Evolutionary conservation across 2,113 vertebrate species (phyloP).

Genomic region (Dicaeum eximium): DNA sequence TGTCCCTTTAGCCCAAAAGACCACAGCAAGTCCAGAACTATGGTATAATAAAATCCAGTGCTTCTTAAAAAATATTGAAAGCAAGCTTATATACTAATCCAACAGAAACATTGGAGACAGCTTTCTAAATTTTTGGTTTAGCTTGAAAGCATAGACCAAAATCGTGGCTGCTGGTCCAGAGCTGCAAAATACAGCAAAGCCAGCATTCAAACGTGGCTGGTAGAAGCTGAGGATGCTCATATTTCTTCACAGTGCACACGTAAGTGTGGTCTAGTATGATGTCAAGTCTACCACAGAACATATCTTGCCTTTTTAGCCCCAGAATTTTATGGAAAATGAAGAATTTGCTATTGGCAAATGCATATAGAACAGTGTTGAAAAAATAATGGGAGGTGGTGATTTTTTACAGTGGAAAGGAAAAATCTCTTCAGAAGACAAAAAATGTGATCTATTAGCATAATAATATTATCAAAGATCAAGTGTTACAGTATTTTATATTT

Average conservation of each 20-base stretch:
- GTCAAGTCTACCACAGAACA: not conserved
- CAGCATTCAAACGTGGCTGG: not conserved
- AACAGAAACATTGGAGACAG: not conserved
- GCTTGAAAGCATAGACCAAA: not conserved
- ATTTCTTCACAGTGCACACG: rapidly evolving
- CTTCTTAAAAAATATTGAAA: not conserved
- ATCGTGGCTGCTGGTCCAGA: not conserved
- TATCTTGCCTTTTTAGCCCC: not conserved
- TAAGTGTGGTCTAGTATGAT: not conserved
- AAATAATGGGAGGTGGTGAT: not conserved
- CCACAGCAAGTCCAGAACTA: not conserved
- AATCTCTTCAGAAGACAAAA: not conserved
- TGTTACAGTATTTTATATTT: not conserved
- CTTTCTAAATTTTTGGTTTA: not conserved
- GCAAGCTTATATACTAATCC: not conserved
- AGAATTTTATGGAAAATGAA: not conserved
- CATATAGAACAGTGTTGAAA: not conserved
- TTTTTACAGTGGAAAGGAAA: not conserved
- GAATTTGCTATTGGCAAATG: not conserved
- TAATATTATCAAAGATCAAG: not conserved
- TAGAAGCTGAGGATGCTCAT: not conserved
- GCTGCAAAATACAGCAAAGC: not conserved
- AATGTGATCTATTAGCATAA: not conserved
- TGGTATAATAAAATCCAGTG: not conserved
- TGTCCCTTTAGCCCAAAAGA: not conserved